Conservation (phyloP, 2,113 vertebrate species). For the Misgurnus mizolepis region DNA sequence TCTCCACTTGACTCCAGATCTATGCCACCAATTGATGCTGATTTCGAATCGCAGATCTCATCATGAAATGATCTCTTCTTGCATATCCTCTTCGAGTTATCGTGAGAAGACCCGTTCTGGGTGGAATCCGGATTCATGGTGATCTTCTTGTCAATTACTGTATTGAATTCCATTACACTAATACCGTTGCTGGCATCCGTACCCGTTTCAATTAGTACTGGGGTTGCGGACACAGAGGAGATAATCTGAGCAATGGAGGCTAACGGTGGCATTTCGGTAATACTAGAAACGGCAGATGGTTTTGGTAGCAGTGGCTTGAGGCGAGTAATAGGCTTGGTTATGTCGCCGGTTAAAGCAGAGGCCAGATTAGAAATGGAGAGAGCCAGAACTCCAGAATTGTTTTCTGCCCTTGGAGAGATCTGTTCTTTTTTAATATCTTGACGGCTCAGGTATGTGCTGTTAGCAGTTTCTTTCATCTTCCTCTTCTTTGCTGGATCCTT, state of each 20-base stretch:
- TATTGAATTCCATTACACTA: slow-evolving; percentile 60
- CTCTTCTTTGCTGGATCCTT: slow-evolving; percentile 80
- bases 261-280: slow-evolving; percentile 85
- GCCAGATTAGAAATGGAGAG: slow-evolving; percentile 56
- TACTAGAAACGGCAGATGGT: slow-evolving; percentile 66
- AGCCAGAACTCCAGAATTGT: slow-evolving; percentile 20
- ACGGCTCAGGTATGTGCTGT: not conserved
- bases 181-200: slow-evolving; percentile 49
- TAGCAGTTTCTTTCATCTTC: slow-evolving; percentile 54
- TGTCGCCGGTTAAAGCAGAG: slow-evolving; percentile 59
- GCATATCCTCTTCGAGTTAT: slow-evolving; percentile 48
- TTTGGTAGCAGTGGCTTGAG: slow-evolving; percentile 95
- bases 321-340: slow-evolving; percentile 74
- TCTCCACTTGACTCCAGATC: slow-evolving; percentile 96
- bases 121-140: slow-evolving; percentile 58
- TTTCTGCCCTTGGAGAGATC: slow-evolving; percentile 56
- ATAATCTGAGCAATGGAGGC: slow-evolving; percentile 99
- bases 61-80: slow-evolving; percentile 52
- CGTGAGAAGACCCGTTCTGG: slow-evolving; percentile 21
- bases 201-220: slow-evolving; percentile 84
- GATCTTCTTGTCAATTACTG: slow-evolving; percentile 69
- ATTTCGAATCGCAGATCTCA: slow-evolving; percentile 27
- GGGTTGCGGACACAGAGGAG: slow-evolving; percentile 90
- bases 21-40: slow-evolving; percentile 58
- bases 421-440: slow-evolving; percentile 75